phyloP scores from a whole-genome alignment of 53 echinoderm and acorn worm genomes.

The Echinarachnius parma region DNA sequence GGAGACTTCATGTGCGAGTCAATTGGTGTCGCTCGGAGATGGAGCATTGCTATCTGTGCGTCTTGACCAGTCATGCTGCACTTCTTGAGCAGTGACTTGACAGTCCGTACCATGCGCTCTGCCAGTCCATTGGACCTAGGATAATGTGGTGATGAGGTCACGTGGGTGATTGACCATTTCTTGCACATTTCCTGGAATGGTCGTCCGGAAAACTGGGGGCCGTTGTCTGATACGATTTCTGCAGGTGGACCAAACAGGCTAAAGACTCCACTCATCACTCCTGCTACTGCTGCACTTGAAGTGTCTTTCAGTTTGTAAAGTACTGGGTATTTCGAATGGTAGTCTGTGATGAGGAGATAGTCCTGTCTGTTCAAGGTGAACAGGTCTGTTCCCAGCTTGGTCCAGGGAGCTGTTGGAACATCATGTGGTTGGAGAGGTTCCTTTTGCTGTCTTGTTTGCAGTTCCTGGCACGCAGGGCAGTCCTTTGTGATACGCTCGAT shows the following conservation, averaged over 20 bases:
- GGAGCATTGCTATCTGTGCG: conserved; percentile 22
- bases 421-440: conserved; percentile 45
- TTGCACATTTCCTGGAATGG: conserved; percentile 55
- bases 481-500: conserved; percentile 18
- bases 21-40: conserved; percentile 58
- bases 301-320: conserved; percentile 16
- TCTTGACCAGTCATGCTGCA: conserved; percentile 60
- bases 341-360: conserved; percentile 35
- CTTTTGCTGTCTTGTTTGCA: neutral
- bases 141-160: conserved; percentile 63
- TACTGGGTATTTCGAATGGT: conserved; percentile 10
- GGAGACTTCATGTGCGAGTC: conserved; percentile 59
- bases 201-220: conserved; percentile 54
- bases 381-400: conserved; percentile 56
- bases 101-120: conserved; percentile 65
- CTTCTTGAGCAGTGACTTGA: conserved; percentile 51
- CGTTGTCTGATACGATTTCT: conserved; percentile 63
- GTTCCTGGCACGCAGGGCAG: conserved; percentile 29
- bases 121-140: conserved; percentile 61
- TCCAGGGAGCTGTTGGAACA: conserved; percentile 49
- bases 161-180: conserved; percentile 51
- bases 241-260: conserved; percentile 43
- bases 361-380: conserved; percentile 27
- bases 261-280: conserved; percentile 17
- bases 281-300: neutral